Base-by-base conservation (phyloP, 2,113 vertebrate genomes). In the Oryzias curvinotus region DNA sequence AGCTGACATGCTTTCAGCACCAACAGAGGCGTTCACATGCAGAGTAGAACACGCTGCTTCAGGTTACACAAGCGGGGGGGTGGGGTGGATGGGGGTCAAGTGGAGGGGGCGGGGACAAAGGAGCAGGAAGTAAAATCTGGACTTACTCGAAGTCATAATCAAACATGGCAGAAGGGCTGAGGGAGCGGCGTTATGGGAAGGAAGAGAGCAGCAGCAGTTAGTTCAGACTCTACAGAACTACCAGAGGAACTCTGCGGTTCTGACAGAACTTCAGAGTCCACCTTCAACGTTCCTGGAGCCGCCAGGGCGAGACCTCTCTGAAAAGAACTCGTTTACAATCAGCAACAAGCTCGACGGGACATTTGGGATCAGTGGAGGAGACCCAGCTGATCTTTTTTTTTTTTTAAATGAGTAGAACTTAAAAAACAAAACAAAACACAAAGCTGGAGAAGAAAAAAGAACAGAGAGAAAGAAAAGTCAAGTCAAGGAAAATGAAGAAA, bases 61-160 rank as follows among this genome's bases (percentile, higher is more conserved):
- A 48, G 19, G 6, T 59, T 25, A 79, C 19, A 14, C 16, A 4
- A 51, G 57, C 25, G 65, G 43, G 67, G 52, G 55, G 48, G 0
- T 17, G 13, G 10, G 43, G 0, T n/a, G 18, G 41, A 55, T 1
- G 0, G 50, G 55, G 75, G 77, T 41, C 19, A 65, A 13, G 53
- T 51, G 15, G 23, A 83, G 68, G 55, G 76, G 58, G 75, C 55
- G 30, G 46, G 54, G 42, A 36, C 36, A 62, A 69, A 64, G 91
- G 90, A 90, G 77, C 91, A 93, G 91, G 91, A 89, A 85, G 91
- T 90, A 92, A 93, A 91, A 94, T 92, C 75, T 90, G 90, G 92
- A 99, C 97, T 99, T 99, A 99, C 97, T 99, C 97, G 94, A 98
- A 99, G 96, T 99, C 97, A 99, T 99, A 99, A 97, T 98, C 96